Base-by-base conservation (phyloP, 2,888 invertebrate species). In the Rotaria sp. region DNA sequence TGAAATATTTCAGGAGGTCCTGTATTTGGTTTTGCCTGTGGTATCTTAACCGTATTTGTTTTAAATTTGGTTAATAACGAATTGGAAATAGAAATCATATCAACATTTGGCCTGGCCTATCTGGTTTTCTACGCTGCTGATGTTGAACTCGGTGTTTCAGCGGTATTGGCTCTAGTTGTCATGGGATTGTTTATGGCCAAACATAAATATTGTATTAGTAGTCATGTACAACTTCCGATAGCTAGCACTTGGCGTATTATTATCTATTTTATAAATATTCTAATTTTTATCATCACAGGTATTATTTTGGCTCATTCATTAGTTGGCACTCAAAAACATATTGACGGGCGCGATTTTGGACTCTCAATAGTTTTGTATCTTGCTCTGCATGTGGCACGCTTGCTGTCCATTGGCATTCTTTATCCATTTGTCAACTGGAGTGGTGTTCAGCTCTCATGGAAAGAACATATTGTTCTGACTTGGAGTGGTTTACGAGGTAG, bases 191-290 rank as follows among this genome's bases (percentile, higher is more conserved):
- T 45, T 15, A 48, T 84, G 84, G 84, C 84, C 7, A 48, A 45
- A n/a, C 1, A 84, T 13, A 50, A 84, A 84, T 45, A 45, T 45
- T 84, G 84, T 45, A 84, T 84, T 38, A 84, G 84, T 84, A 50
- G 48, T 45, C 24, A 48, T 26, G 84, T 84, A 4, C 74, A 74
- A 74, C 2, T 74, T 38, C 21, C 74, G 38, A 30, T 74, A 38
- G 21, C 18, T 1, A 74, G 11, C 38, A 30, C 74, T 30, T 74
- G 74, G 74, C 30, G 30, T 2, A 74, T 74, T 21, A 30, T 74
- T 38, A 38, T 74, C 10, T 3, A 74, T 74, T 30, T 74, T 30
- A 13, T 13, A 10, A 57, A 57, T 38, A 74, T 74, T 74, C 30
- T 74, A 3, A 74, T 74, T 11, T 74, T 74, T 30, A 74, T 15